A percentile compares a stretch with the other conserved stretches of the same genome.
Evolutionary conservation across 1,140 invertebrate species (phyloP).

Genomic region (Patella vulgata): DNA sequence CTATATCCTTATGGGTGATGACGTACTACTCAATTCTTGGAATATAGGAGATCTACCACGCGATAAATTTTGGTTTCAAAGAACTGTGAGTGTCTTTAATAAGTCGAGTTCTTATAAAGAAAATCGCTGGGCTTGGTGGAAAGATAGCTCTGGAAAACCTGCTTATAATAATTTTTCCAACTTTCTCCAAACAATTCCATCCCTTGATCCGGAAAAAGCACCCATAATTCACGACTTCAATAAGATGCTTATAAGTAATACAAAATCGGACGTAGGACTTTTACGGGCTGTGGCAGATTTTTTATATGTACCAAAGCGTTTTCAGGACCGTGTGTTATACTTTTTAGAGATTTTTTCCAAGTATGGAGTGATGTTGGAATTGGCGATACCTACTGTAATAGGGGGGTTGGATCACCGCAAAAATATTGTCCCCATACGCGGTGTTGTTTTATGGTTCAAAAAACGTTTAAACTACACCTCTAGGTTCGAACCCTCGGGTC

Average conservation of each 20-base stretch:
- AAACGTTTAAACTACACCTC: neutral
- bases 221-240: slow-evolving; percentile 2
- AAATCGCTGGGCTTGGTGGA: too few relatives aligned
- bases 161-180: too few relatives aligned
- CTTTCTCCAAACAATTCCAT: too few relatives aligned
- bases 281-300: slow-evolving; percentile 2
- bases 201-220: too few relatives aligned
- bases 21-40: slow-evolving; percentile 13
- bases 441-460: slow-evolving; percentile 1
- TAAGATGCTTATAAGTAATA: neutral
- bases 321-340: neutral
- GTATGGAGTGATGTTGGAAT: neutral
- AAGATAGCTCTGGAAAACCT: too few relatives aligned
- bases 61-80: slow-evolving; percentile 6
- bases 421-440: neutral
- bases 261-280: neutral
- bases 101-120: too few relatives aligned
- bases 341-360: neutral
- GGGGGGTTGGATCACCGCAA: neutral
- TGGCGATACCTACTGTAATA: slow-evolving; percentile 9
- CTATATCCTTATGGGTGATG: slow-evolving; percentile 8
- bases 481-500: neutral
- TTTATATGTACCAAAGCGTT: neutral
- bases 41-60: neutral
- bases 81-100: too few relatives aligned